Conservation (phyloP, 2,888 invertebrate species). For the Coleophora flavipennella region DNA sequence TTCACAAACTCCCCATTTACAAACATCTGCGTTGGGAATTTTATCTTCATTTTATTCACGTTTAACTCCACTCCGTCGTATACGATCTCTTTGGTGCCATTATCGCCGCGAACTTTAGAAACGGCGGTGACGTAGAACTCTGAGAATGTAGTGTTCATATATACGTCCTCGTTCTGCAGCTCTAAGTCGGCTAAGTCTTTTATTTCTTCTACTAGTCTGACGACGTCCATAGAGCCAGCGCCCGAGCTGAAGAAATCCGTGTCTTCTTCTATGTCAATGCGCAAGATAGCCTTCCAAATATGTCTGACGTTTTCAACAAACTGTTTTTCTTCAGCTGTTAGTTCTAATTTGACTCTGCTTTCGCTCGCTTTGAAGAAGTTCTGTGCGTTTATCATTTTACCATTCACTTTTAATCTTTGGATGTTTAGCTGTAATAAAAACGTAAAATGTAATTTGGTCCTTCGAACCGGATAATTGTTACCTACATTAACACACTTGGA, state of each 20-base stretch:
- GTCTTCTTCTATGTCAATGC: conserved; percentile 79
- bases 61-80: conserved; percentile 84
- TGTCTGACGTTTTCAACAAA: conserved; percentile 75
- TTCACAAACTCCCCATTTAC: conserved; percentile 93
- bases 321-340: conserved; percentile 81
- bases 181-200: conserved; percentile 84
- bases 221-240: conserved; percentile 98
- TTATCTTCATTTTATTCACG: conserved; percentile 87
- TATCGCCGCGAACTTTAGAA: conserved; percentile 75
- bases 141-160: conserved; percentile 91
- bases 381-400: conserved; percentile 86
- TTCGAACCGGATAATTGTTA: no score
- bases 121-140: conserved; percentile 84
- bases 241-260: conserved; percentile 96
- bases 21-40: conserved; percentile 92
- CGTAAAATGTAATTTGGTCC: neutral
- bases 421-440: conserved; percentile 77
- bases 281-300: conserved; percentile 91
- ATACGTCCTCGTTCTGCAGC: conserved; percentile 91
- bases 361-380: conserved; percentile 81
- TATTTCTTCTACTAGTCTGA: conserved; percentile 92
- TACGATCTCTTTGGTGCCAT: conserved; percentile 67
- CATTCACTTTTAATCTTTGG: conserved; percentile 81
- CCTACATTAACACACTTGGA: no score
- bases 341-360: conserved; percentile 72